Base-by-base conservation (phyloP, 2,113 vertebrate genomes). In the Uria aalge region DNA sequence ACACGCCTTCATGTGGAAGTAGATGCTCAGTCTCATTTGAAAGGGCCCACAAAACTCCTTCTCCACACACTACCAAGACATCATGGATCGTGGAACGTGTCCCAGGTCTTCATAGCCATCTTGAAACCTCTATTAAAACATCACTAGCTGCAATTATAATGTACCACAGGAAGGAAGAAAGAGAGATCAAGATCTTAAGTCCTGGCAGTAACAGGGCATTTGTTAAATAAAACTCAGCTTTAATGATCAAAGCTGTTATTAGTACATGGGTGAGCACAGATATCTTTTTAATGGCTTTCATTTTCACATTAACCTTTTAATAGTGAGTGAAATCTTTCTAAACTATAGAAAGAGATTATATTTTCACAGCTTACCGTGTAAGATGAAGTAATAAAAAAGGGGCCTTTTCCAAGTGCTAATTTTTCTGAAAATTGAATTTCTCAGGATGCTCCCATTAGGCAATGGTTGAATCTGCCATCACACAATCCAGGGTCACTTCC, bases 181-280 rank as follows among this genome's bases (percentile, higher is more conserved):
- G 63, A 78, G 64, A 95, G 66, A 96, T 87, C 69, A 75, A 91
- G 93, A 60, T 91, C 62, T 88, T 48, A 88, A 88, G 60, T 67
- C 77, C 48, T 85, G 87, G 73, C 48, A 85, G 69, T 87, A 90
- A 75, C 66, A 60, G 78, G 69, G 62, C 69, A 52, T 97, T 96
- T 96, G 48, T 97, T 94, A 97, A 94, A 85, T 91, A 96, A 94
- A 95, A 57, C 74, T 82, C 84, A 45, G 88, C 73, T 92, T 94
- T 88, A 93, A 76, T 85, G 56, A 88, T 93, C 91, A 96, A 92
- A 92, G 89, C 66, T 94, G 53, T 92, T 94, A 73, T 87, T 94
- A 94, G 74, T 96, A 69, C 66, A 76, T 79, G 68, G 92, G 53
- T 95, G 86, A 92, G 71, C 69, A 69, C 43, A 91, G 74, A 72